Evolutionary conservation across 2,888 invertebrate genomes (phyloP), one percentile per base, ranked within the genome.

Genomic region (Drosophila melanocephala): DNA sequence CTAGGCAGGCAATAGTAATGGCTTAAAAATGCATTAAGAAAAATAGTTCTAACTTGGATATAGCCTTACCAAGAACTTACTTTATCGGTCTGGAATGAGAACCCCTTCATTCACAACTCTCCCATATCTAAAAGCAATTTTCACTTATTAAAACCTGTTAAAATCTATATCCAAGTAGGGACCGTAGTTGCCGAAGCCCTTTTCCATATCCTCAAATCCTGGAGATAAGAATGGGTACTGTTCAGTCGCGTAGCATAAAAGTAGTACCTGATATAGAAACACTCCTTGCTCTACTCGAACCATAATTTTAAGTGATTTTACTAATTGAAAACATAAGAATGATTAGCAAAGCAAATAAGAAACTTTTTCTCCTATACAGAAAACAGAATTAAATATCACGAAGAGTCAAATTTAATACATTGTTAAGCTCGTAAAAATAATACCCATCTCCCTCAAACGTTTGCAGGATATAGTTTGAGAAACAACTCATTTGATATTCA

Each of bases 401-500:
- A 33, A 22, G 33, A 47, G 16, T 47, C 9, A 26, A 26, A 16
- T 47, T 47, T 26, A 47, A 26, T 16, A 16, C 16, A 16, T 26
- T 47, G 47, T 26, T 26, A 26, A 44, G 32, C 12, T 19, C 33
- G 19, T 55, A 19, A 55, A 5, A 28, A 28, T 28, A n/a, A 14
- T 22, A 30, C 5, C 35, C 58, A 10, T 16, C 3, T 6, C 9
- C 10, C 26, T 37, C n/a, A 14, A 56, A 4, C 10, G 1, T 32
- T 32, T 56, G 19, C 64, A 67, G 77, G 73, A 72, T 71, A 77
- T 67, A 10, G 12, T 12, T 55, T 62, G 52, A 73, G 39, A 65
- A 68, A 51, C 59, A 73, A 77, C 86, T 90, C 79, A 90, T 87
- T 90, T 89, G 71, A 69, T 89, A 89, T 87, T 87, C 87, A 90